Evolutionary conservation across 1,140 invertebrate genomes (phyloP), one percentile per base, ranked within the genome.

Genomic region (Ericerus pela): DNA sequence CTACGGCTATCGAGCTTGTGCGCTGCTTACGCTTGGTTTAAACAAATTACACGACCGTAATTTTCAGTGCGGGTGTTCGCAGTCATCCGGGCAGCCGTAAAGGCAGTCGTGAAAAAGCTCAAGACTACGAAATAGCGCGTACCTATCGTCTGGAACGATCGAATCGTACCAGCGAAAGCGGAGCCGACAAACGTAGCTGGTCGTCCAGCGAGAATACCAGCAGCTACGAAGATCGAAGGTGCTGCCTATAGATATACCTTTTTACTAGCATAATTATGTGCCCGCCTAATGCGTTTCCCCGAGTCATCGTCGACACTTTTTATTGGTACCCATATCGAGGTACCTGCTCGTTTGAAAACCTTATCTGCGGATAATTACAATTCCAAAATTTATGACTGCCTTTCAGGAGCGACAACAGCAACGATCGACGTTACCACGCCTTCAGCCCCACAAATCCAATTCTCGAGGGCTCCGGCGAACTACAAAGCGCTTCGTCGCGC

Each of bases 51-150:
- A n/a, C n/a, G n/a, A n/a, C n/a, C n/a, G n/a, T 56, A 53, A 61
- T 33, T 54, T n/a, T 68, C 10, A 64, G 66, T 20, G 64, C 66
- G 14, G 76, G 76, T 1, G 64, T 76, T 0, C 78, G 76, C 62
- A 78, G 77, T 62, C 76, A 77, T 64, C 75, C 76, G 0, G 76
- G 76, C 3, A 77, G 75, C 27, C 62, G 77, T 2, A 79, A 79
- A 62, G 77, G 77, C 10, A 77, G 76, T 37, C 65, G 75, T 1
- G 77, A 78, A 56, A 72, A 66, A 52, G 66, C 62, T 14, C 68
- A 69, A 30, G 57, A 61, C 29, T 43, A 55, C 27, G 59, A 61
- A 26, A 14, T 61, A 18, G 54, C 57, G 3, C 53, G 57, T 11
- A 30, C 47, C 2, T 56, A 55, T 14, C 41, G 41, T 22, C 26